Evolutionary conservation across 2,113 vertebrate genomes (phyloP).

Genomic region (Centropus bengalensis): DNA sequence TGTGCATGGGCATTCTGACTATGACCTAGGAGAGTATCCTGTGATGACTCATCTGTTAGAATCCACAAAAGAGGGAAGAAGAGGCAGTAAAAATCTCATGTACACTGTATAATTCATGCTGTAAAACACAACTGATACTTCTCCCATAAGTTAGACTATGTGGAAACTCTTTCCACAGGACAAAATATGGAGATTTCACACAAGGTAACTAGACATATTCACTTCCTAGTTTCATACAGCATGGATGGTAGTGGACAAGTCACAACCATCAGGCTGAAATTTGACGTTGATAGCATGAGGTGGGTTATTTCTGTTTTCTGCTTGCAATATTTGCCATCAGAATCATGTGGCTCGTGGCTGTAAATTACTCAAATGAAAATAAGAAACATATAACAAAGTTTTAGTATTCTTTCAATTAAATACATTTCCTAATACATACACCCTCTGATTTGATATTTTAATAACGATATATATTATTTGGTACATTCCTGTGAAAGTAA

Average conservation of each 20-base stretch:
- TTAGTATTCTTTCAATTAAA: neutral
- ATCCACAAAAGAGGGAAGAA: neutral
- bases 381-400: neutral
- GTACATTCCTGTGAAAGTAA: neutral
- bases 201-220: neutral
- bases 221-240: neutral
- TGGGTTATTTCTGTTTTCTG: neutral
- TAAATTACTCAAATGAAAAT: neutral
- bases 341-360: neutral
- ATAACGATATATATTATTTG: neutral
- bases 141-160: neutral
- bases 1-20: neutral
- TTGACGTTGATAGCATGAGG: neutral
- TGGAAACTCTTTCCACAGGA: neutral
- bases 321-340: neutral
- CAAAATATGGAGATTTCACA: neutral
- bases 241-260: neutral
- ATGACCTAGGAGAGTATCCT: neutral
- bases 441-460: neutral
- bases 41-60: neutral
- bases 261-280: neutral
- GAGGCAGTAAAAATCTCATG: neutral
- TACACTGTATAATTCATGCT: rapidly evolving
- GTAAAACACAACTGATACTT: neutral
- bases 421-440: neutral